Percentiles rank a stretch among this genome's conserved stretches.
Evolutionary conservation across 2,888 invertebrate species (phyloP).

Genomic region (Gastracanthus pulcherrimus): DNA sequence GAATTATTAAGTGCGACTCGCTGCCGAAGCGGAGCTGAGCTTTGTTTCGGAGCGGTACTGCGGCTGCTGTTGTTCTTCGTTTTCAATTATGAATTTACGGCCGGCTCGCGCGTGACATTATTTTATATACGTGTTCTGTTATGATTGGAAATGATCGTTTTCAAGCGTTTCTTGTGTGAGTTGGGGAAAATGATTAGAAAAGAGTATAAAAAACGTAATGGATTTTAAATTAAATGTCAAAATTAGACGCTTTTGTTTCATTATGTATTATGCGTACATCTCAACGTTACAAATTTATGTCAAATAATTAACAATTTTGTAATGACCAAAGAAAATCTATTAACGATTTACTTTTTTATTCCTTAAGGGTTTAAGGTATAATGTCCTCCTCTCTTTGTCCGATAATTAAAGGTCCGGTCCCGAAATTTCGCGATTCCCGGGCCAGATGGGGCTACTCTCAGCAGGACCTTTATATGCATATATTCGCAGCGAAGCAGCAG

Average conservation of each 20-base stretch:
- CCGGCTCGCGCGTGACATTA: slow-evolving; percentile 11
- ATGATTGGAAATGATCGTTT: no score
- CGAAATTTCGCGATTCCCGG: background rate
- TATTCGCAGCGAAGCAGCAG: background rate
- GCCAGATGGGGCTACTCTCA: background rate
- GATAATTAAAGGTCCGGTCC: slow-evolving; percentile 4
- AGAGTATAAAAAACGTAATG: background rate
- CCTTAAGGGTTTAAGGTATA: no score
- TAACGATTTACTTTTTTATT: no score
- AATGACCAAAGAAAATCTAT: no score
- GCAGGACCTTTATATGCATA: background rate
- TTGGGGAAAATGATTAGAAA: background rate
- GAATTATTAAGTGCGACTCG: slow-evolving; percentile 4
- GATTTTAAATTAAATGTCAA: background rate
- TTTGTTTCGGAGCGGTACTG: background rate
- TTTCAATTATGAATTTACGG: slow-evolving; percentile 46
- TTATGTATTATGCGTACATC: no score
- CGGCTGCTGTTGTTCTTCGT: no score
- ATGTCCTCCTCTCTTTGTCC: no score
- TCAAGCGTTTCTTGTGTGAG: no score
- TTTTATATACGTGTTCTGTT: background rate
- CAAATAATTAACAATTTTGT: no score
- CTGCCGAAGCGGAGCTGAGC: background rate
- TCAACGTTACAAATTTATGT: no score
- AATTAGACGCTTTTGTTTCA: background rate